These are phyloP conservation scores for Spilosoma lubricipeda DNA, from an alignment of 2,888 invertebrate species.

Conservation along the genomic window DNA sequence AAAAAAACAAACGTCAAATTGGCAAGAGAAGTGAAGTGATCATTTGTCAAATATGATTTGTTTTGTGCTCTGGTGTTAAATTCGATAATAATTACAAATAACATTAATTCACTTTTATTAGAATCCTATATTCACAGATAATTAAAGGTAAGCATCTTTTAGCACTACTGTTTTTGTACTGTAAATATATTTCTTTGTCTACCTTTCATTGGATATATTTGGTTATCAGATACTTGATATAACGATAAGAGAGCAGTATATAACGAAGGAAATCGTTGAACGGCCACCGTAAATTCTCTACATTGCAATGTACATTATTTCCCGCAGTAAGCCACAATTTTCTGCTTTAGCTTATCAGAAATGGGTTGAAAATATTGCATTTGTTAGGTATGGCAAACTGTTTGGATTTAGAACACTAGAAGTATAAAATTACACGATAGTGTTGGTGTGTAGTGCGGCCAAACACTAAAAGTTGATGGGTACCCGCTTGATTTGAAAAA, in stretches of 20 bases:
- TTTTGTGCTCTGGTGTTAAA: conserved; percentile 35
- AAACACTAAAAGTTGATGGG: conserved; percentile 24
- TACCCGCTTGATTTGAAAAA: conserved; percentile 19
- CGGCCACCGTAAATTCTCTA: conserved; percentile 70
- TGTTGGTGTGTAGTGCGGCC: conserved; percentile 25
- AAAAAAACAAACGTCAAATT: conserved; percentile 37
- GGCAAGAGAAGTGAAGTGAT: conserved; percentile 11
- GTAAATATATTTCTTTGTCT: conserved; percentile 26
- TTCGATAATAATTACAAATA: conserved; percentile 18
- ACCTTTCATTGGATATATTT: conserved; percentile 53
- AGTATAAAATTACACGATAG: conserved; percentile 41
- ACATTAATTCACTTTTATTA: conserved; percentile 22
- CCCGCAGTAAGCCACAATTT: conserved; percentile 48
- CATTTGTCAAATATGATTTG: conserved; percentile 38
- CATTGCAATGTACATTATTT: conserved; percentile 69
- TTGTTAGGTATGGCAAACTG: conserved; percentile 54
- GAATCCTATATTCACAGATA: conserved; percentile 18
- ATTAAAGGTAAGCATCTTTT: conserved; percentile 46
- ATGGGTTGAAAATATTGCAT: conserved; percentile 73
- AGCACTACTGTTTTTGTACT: conserved; percentile 10
- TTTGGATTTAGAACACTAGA: conserved; percentile 63
- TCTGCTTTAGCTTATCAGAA: conserved; percentile 56
- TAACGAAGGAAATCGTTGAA: conserved; percentile 75
- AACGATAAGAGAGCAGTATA: conserved; percentile 79
- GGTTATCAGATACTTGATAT: conserved; percentile 69